Conservation (phyloP, 2,797 vertebrate species). For the Acanthopagrus latus region DNA sequence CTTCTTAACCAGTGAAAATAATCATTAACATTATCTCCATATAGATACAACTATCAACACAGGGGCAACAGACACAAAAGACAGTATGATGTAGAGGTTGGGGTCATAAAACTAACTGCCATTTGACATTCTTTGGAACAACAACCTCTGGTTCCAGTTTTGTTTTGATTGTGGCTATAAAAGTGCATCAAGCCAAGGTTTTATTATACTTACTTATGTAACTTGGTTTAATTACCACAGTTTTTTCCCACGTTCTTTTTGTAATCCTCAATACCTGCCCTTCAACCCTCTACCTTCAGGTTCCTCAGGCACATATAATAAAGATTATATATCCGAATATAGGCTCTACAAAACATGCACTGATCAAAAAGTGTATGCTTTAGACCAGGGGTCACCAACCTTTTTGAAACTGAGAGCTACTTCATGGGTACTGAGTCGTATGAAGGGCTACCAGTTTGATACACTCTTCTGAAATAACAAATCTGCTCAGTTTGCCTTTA, state of each 20-base stretch:
- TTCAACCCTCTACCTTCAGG: neutral
- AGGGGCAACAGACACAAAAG: slow-evolving; percentile 4
- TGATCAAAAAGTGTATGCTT: neutral
- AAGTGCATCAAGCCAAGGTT: neutral
- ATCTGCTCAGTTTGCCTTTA: no score
- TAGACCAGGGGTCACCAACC: no score
- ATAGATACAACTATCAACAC: slow-evolving; percentile 1
- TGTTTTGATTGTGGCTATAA: slow-evolving; percentile 42
- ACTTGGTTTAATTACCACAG: neutral
- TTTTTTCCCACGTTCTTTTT: neutral
- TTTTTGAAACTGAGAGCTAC: no score
- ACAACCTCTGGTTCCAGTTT: neutral
- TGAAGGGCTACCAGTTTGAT: no score
- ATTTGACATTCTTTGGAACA: neutral
- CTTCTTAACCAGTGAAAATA: neutral
- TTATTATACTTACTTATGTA: slow-evolving; percentile 33
- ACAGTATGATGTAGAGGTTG: neutral
- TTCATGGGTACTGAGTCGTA: no score
- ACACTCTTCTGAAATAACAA: no score
- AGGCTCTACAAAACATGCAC: neutral
- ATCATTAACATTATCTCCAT: slow-evolving; percentile 10
- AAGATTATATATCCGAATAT: neutral
- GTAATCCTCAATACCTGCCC: neutral
- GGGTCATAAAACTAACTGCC: slow-evolving; percentile 28
- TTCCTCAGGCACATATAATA: neutral